phyloP scores from a whole-genome alignment of 2,888 invertebrate species.

The Aleiodes leptofemur region DNA sequence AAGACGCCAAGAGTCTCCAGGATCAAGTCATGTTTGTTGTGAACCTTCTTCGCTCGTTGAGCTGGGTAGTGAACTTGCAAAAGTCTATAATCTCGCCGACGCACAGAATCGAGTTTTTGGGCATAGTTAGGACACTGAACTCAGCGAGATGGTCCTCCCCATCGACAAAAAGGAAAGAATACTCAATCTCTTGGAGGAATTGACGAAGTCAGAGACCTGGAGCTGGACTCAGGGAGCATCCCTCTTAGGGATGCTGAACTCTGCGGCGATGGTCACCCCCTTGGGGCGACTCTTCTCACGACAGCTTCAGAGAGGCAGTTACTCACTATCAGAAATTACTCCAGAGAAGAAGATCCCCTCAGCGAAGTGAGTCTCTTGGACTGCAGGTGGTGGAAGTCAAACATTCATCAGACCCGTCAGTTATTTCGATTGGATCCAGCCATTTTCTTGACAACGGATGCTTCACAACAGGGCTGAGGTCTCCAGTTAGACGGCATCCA shows the following conservation, averaged over 20 bases:
- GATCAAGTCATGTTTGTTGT: no score
- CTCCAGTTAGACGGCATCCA: constrained; percentile 23
- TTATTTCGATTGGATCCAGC: not conserved
- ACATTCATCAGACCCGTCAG: not conserved
- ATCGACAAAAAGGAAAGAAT: constrained; percentile 11
- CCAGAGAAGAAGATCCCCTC: not conserved
- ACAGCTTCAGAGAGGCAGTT: not conserved
- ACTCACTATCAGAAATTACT: not conserved
- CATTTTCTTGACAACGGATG: constrained; percentile 40
- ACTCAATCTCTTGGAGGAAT: not conserved
- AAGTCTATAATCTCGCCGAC: no score
- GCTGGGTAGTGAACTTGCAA: no score
- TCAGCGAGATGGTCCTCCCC: no score
- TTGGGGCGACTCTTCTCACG: not conserved
- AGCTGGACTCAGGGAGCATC: not conserved
- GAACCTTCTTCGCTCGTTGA: no score
- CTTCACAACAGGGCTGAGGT: constrained; percentile 40
- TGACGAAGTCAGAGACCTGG: not conserved
- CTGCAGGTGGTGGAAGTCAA: constrained; percentile 6
- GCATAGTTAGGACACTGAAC: no score
- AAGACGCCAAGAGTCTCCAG: no score
- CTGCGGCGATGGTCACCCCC: not conserved
- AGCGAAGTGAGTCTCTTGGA: not conserved
- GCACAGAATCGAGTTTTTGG: no score
- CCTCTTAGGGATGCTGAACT: constrained; percentile 5